Conservation (phyloP, 2,113 vertebrate species). For the Hippocampus barbouri region DNA sequence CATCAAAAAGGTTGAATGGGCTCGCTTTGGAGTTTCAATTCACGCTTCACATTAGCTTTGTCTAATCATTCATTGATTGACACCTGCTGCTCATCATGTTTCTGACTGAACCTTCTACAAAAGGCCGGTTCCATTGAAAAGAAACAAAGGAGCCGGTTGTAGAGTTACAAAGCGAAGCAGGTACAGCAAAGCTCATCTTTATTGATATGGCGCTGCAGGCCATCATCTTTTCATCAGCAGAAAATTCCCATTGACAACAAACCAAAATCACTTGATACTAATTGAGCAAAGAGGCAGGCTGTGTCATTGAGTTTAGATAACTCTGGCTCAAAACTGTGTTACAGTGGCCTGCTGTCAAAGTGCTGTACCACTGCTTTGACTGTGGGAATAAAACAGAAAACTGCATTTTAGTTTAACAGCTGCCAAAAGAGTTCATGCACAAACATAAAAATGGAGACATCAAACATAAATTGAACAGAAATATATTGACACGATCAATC, state of each 20-base stretch:
- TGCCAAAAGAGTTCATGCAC: conserved; percentile 4
- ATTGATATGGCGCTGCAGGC: conserved; percentile 17
- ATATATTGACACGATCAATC: conserved; percentile 53
- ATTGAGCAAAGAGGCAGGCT: conserved; percentile 27
- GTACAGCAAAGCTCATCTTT: conserved; percentile 19
- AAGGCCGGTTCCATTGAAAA: conserved; percentile 9
- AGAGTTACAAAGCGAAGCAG: conserved; percentile 27
- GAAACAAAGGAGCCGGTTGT: background rate
- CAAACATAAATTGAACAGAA: conserved; percentile 15
- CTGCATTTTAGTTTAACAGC: conserved; percentile 3
- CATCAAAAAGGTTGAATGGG: background rate
- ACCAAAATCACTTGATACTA: background rate
- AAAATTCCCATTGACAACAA: conserved; percentile 8
- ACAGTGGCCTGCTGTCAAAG: conserved; percentile 13
- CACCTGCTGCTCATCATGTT: conserved; percentile 3
- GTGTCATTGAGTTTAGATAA: conserved; percentile 54
- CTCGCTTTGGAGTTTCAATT: conserved; percentile 10
- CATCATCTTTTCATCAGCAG: conserved; percentile 5
- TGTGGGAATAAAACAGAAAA: conserved; percentile 8
- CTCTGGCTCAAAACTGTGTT: conserved; percentile 17
- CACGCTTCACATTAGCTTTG: conserved; percentile 1
- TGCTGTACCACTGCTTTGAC: conserved; percentile 8
- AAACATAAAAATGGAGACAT: conserved; percentile 20
- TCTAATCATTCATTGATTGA: conserved; percentile 1
- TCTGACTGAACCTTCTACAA: conserved; percentile 6